Conservation (phyloP, 1,140 invertebrate genomes). For the Tenebrio molitor region DNA sequence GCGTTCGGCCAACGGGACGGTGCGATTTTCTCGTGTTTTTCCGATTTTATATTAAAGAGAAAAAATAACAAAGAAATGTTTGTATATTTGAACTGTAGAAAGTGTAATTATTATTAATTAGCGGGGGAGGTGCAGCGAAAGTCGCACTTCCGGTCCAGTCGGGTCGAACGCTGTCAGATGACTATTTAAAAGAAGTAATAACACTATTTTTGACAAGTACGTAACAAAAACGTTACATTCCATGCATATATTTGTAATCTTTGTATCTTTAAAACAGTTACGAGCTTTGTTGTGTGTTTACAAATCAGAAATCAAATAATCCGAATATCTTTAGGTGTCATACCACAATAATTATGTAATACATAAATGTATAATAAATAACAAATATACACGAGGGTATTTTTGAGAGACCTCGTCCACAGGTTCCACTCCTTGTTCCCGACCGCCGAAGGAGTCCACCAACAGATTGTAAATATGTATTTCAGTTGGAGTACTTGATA, state of each 20-base stretch:
- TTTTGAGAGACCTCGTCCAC: too few relatives aligned
- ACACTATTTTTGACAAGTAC: conserved; percentile 61
- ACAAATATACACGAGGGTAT: too few relatives aligned
- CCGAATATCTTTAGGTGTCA: conserved; percentile 63
- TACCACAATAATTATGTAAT: conserved; percentile 64
- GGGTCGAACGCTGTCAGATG: conserved; percentile 24
- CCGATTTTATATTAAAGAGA: conserved; percentile 9
- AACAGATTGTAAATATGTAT: too few relatives aligned
- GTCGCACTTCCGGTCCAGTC: neutral
- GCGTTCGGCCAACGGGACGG: neutral
- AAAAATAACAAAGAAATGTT: neutral
- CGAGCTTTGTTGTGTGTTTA: conserved; percentile 64
- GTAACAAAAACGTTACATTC: conserved; percentile 53
- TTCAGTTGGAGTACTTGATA: too few relatives aligned
- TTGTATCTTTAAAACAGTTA: conserved; percentile 49
- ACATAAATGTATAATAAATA: conserved; percentile 63
- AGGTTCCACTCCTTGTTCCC: too few relatives aligned
- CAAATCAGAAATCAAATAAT: conserved; percentile 62
- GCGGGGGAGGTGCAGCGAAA: conserved; percentile 16
- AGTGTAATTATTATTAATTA: conserved; percentile 28
- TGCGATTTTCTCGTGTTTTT: conserved; percentile 16
- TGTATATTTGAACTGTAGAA: conserved; percentile 31
- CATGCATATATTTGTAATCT: conserved; percentile 57
- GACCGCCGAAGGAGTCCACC: too few relatives aligned
- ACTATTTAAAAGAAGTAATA: conserved; percentile 45